A percentile compares a stretch with the other conserved stretches of the same genome.
phyloP scores from a whole-genome alignment of 2,888 invertebrate species.

The Limnephilus auricula region DNA sequence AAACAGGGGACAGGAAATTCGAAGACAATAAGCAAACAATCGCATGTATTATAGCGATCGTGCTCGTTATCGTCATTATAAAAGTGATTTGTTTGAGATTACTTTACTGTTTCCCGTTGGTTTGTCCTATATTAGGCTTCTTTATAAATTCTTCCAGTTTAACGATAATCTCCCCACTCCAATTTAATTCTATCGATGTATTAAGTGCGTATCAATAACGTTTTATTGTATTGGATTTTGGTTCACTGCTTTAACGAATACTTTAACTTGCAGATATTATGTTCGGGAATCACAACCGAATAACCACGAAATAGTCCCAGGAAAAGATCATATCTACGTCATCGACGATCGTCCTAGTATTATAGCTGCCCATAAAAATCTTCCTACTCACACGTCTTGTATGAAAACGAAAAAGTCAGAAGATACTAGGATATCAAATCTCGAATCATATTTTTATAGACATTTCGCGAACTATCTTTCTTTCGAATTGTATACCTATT shows the following conservation, averaged over 20 bases:
- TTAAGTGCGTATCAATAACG: background rate
- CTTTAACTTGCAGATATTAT: background rate
- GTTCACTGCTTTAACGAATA: background rate
- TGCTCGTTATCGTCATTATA: conserved; percentile 12
- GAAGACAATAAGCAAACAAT: conserved; percentile 33
- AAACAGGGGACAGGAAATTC: conserved; percentile 21
- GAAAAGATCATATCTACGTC: no score
- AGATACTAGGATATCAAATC: no score
- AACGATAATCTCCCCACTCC: conserved; percentile 8
- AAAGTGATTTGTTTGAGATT: conserved; percentile 1
- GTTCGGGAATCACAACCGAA: background rate
- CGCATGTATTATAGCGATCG: conserved; percentile 11
- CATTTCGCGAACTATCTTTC: no score
- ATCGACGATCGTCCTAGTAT: no score
- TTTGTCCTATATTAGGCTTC: background rate
- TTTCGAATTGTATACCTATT: no score
- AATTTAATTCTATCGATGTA: background rate
- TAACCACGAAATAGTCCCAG: background rate
- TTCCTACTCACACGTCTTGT: no score
- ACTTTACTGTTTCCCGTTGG: background rate
- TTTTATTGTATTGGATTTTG: background rate
- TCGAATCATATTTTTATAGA: no score
- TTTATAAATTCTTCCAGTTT: conserved; percentile 7
- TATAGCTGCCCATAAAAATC: no score
- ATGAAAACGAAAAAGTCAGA: no score